Evolutionary conservation across 1,140 invertebrate species (phyloP).

Genomic region (Diprion similis): DNA sequence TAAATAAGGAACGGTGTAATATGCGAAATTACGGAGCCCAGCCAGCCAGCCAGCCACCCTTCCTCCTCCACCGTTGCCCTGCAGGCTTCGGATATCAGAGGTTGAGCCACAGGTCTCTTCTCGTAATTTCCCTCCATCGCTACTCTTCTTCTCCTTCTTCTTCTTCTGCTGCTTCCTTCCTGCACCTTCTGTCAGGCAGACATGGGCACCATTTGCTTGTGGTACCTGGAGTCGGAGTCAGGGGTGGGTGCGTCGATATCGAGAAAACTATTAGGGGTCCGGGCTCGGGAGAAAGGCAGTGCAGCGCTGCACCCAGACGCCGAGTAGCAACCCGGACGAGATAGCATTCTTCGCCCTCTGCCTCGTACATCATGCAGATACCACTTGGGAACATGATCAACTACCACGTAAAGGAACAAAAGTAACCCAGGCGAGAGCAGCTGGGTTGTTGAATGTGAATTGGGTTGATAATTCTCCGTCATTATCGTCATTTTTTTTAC

Average conservation of each 20-base stretch:
- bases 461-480: too few relatives aligned
- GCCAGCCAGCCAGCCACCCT: too few relatives aligned
- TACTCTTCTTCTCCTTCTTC: slow-evolving; percentile 14
- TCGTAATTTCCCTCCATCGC: slow-evolving; percentile 17
- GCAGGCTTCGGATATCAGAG: too few relatives aligned
- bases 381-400: background rate
- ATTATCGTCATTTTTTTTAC: too few relatives aligned
- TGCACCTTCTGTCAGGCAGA: slow-evolving; percentile 11
- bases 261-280: background rate
- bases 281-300: too few relatives aligned
- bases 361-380: background rate
- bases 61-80: too few relatives aligned
- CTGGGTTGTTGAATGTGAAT: too few relatives aligned
- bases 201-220: background rate
- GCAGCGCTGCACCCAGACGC: too few relatives aligned
- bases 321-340: background rate
- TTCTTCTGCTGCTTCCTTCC: background rate
- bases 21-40: background rate
- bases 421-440: too few relatives aligned
- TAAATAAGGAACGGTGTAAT: background rate
- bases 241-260: background rate
- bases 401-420: too few relatives aligned
- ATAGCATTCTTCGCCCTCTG: background rate
- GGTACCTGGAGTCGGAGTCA: background rate
- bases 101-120: too few relatives aligned